Evolutionary conservation across 1,140 invertebrate species (phyloP).

Genomic region (Riptortus pedestris): DNA sequence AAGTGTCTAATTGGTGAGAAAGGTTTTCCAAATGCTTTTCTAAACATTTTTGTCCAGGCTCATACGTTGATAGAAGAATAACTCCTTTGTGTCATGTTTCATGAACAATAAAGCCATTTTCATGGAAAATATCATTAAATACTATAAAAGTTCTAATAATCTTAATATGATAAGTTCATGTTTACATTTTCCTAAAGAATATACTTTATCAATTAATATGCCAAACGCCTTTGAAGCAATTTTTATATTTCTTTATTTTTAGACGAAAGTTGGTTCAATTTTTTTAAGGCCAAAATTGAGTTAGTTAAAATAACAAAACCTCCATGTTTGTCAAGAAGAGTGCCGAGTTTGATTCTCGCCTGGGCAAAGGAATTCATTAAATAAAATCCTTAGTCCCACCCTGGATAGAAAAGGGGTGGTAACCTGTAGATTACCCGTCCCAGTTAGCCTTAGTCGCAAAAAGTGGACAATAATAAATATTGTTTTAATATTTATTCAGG

Average conservation of each 20-base stretch:
- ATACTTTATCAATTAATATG: neutral
- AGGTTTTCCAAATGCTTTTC: neutral
- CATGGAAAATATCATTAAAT: neutral
- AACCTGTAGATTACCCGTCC: too few species aligned
- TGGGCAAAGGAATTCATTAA: too few species aligned
- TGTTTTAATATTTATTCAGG: too few species aligned
- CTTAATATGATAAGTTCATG: neutral
- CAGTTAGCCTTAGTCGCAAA: too few species aligned
- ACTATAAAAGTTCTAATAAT: neutral
- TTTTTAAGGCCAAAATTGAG: neutral
- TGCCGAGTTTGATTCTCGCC: too few species aligned
- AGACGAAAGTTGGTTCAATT: neutral
- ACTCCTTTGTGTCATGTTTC: slow-evolving; percentile 5
- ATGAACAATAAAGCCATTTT: neutral
- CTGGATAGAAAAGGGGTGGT: too few species aligned
- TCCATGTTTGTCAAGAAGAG: too few species aligned
- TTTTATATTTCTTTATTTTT: neutral
- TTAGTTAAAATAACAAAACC: slow-evolving; percentile 1
- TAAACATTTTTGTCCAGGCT: neutral
- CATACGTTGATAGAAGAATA: neutral
- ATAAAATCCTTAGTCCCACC: too few species aligned
- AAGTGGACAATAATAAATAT: too few species aligned
- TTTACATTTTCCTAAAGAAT: neutral
- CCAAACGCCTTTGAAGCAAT: neutral
- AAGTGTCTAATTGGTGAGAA: neutral